Conservation (phyloP, 2,113 vertebrate genomes). For the Ochotona curzoniae region DNA sequence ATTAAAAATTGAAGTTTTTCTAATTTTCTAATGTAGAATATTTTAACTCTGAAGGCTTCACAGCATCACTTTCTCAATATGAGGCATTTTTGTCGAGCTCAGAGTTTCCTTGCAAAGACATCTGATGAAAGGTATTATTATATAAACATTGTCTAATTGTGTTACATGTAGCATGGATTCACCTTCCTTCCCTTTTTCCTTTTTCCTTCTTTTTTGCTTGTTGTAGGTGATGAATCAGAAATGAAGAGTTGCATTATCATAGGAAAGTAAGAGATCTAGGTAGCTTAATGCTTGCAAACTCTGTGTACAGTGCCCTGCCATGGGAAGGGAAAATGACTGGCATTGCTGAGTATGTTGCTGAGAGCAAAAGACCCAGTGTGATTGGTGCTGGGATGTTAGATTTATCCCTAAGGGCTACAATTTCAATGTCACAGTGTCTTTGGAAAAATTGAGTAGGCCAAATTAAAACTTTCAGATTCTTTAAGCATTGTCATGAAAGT, state of each 20-base stretch:
- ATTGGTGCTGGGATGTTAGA: not conserved
- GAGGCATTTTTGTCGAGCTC: not conserved
- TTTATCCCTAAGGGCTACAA: not conserved
- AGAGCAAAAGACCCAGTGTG: not conserved
- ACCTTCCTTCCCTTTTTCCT: no score
- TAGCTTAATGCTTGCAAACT: not conserved
- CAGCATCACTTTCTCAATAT: not conserved
- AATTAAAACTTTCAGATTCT: not conserved
- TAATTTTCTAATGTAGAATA: not conserved
- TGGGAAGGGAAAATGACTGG: not conserved
- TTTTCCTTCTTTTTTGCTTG: not conserved
- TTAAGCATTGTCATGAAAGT: not conserved
- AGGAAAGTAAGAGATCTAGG: not conserved
- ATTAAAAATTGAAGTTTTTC: not conserved
- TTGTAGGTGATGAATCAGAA: conserved; percentile 10
- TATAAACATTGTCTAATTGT: not conserved
- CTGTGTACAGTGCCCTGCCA: not conserved
- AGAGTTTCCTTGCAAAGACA: not conserved
- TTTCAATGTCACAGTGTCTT: not conserved
- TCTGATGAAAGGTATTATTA: not conserved
- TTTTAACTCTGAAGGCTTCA: not conserved
- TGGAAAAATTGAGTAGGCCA: not conserved
- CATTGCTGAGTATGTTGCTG: not conserved
- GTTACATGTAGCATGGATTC: not conserved
- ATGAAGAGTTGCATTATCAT: not conserved